Conservation (phyloP, 2,113 vertebrate genomes). For the Phodopus roborovskii region DNA sequence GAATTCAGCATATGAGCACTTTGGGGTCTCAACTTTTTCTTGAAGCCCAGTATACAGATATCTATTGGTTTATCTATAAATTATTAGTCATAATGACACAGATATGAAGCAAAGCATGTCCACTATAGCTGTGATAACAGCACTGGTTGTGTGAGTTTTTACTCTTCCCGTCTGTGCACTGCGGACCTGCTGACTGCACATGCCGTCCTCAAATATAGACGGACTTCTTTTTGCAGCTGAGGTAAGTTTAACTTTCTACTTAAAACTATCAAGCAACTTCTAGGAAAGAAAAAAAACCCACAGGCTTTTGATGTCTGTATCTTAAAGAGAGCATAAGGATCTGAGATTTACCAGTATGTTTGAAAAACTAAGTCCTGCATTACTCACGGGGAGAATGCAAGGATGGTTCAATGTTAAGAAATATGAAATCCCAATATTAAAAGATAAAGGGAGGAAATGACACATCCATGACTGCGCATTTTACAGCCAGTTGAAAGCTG, state of each 20-base stretch:
- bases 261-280: background rate
- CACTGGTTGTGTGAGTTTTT: rapidly evolving
- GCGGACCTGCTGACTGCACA: rapidly evolving
- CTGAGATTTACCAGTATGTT: rapidly evolving
- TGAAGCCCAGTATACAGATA: rapidly evolving
- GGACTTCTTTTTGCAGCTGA: background rate
- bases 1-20: background rate
- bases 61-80: background rate
- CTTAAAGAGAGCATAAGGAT: background rate
- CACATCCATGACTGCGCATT: rapidly evolving
- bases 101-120: rapidly evolving
- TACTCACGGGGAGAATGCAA: background rate
- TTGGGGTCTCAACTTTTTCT: background rate
- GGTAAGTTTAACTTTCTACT: background rate
- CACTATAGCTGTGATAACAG: background rate
- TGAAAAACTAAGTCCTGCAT: background rate
- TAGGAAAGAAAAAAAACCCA: background rate
- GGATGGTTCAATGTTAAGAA: background rate
- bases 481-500: rapidly evolving
- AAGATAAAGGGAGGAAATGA: rapidly evolving
- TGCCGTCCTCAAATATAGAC: background rate
- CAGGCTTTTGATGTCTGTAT: background rate
- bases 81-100: rapidly evolving
- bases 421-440: rapidly evolving
- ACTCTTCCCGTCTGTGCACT: rapidly evolving